phyloP scores from a whole-genome alignment of 2,797 vertebrate species.

The Anolis apletophallus region DNA sequence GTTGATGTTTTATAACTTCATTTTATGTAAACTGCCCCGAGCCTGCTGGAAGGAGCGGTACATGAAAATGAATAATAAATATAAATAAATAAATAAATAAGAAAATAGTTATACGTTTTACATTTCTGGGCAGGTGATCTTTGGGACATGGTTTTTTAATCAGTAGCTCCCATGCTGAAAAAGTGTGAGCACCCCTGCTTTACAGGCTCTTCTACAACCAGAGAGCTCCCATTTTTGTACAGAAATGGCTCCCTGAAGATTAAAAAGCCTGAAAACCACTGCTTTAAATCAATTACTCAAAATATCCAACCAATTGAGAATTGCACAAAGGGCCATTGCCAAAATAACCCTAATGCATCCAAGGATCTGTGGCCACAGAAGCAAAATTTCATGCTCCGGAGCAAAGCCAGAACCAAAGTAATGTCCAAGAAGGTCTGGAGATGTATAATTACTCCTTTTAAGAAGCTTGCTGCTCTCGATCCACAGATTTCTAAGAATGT shows the following conservation, averaged over 20 bases:
- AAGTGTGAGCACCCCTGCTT: too few relatives aligned
- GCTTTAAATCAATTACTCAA: slow-evolving; percentile 23
- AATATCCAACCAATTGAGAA: slow-evolving; percentile 25
- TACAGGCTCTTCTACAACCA: not conserved
- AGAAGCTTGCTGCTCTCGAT: not conserved
- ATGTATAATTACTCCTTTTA: slow-evolving; percentile 16
- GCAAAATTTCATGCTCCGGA: slow-evolving; percentile 22
- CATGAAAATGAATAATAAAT: too few relatives aligned
- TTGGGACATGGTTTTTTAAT: too few relatives aligned
- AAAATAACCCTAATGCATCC: slow-evolving; percentile 22
- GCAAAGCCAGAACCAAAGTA: slow-evolving; percentile 26
- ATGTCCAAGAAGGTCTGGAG: slow-evolving; percentile 16
- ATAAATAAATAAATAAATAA: too few relatives aligned
- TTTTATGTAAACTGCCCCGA: too few relatives aligned
- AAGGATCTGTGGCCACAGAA: slow-evolving; percentile 16
- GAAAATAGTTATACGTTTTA: too few relatives aligned
- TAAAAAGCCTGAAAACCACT: slow-evolving; percentile 12
- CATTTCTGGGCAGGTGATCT: too few relatives aligned
- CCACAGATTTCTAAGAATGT: slow-evolving; percentile 4
- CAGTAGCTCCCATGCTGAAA: too few relatives aligned
- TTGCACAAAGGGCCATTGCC: not conserved
- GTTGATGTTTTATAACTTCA: too few relatives aligned
- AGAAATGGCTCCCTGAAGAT: slow-evolving; percentile 1
- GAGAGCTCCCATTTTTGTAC: not conserved
- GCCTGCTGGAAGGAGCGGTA: too few relatives aligned